These are phyloP conservation scores for Syncerus caffer DNA, from an alignment of 2,797 vertebrate species.

Conservation along the genomic window DNA sequence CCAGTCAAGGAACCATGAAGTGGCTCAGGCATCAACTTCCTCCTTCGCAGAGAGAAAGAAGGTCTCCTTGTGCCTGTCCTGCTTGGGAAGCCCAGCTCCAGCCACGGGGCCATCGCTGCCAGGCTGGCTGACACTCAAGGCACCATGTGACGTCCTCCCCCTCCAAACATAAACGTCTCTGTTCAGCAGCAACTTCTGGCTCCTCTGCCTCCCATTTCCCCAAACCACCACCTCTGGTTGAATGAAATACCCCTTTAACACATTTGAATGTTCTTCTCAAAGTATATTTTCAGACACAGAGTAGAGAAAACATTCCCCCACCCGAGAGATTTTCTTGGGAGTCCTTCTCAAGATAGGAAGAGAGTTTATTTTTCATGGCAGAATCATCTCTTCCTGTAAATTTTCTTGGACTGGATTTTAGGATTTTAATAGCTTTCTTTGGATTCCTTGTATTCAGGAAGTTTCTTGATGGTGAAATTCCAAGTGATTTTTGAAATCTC, in stretches of 20 bases:
- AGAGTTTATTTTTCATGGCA: slow-evolving; percentile 12
- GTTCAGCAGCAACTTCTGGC: slow-evolving; percentile 36
- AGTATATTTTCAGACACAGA: slow-evolving; percentile 48
- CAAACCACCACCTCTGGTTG: background rate
- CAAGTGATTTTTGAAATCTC: slow-evolving; percentile 19
- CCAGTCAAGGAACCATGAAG: slow-evolving; percentile 27
- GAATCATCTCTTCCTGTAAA: background rate
- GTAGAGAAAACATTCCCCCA: background rate
- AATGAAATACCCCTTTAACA: slow-evolving; percentile 40
- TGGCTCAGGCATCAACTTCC: background rate
- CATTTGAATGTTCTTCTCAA: background rate
- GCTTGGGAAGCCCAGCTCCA: background rate
- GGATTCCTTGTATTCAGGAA: background rate
- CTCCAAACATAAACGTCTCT: slow-evolving; percentile 52
- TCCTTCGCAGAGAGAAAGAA: slow-evolving; percentile 39
- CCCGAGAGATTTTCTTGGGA: slow-evolving; percentile 23
- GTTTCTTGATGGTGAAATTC: slow-evolving; percentile 5
- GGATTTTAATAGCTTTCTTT: slow-evolving; percentile 27
- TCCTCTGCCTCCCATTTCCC: background rate
- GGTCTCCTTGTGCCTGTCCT: slow-evolving; percentile 44
- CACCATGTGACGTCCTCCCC: background rate
- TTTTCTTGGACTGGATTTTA: background rate
- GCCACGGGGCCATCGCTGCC: background rate
- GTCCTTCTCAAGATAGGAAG: slow-evolving; percentile 37
- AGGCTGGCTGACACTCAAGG: background rate